Base-by-base conservation (phyloP, 2,888 invertebrate species). In the Phytoseiulus persimilis region DNA sequence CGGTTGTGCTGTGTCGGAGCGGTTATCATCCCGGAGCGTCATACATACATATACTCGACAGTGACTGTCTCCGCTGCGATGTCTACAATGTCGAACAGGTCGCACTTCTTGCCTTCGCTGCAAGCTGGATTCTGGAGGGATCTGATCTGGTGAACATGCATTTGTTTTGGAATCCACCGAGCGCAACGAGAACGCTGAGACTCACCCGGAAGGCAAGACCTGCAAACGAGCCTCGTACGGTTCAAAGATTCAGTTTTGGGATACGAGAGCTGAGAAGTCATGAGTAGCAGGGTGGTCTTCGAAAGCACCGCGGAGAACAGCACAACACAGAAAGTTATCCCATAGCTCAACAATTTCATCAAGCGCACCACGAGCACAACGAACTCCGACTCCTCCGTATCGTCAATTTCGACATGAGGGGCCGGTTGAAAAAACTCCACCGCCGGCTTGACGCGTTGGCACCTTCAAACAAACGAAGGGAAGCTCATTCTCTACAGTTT, bases 211-310 rank as follows among this genome's bases (percentile, higher is more conserved):
- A 87, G 39, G 45, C 39, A 87, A 0, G 9, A 14, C 39, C 23
- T 87, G 87, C 87, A 87, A 11, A 87, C 87, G 39, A 23, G 32
- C 18, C 87, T 87, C 87, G 33, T 33, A n/a, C 23, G 87, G 6
- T 39, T 33, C n/a, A 45, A 32, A 9, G 32, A n/a, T 31, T 33
- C 33, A 18, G 28, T 32, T 39, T n/a, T 31, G 11, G 32, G 32
- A 32, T 32, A n/a, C 3, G 87, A 32, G 91, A 97, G 94, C 93
- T 97, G 97, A 91, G 97, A 97, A 90, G 97, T 96, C 97, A 97
- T 97, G 93, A 97, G 96, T 91, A 97, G 94, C 91, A 97, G 94
- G 90, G 96, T 95, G 91, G 96, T 96, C 93, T 97, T 98, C 92
- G 97, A 95, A 92, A 97, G 94, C 90, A 97, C 96, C 84, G 96